phyloP scores from a whole-genome alignment of 2,797 vertebrate genomes.

The Gorsachius magnificus region DNA sequence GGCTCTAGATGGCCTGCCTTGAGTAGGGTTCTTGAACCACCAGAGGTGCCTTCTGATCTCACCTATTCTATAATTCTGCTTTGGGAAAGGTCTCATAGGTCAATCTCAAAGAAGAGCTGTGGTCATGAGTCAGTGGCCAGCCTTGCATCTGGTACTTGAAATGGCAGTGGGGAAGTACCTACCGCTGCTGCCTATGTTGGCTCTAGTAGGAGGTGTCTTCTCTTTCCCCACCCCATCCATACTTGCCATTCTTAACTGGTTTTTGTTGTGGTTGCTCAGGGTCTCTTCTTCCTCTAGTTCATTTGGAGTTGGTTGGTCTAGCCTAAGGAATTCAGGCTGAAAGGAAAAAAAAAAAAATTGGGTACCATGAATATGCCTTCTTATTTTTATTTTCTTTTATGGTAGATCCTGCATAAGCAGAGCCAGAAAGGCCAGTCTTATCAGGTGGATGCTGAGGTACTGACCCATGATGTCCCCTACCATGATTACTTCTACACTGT shows the following conservation, averaged over 20 bases:
- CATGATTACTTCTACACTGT: slow-evolving; percentile 97
- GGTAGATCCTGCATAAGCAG: slow-evolving; percentile 88
- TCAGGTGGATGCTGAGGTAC: slow-evolving; percentile 87
- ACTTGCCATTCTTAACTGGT: not conserved
- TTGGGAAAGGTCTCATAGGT: not conserved
- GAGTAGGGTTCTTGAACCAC: not conserved
- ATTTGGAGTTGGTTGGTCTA: not conserved
- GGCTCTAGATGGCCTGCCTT: not conserved
- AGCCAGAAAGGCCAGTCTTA: slow-evolving; percentile 89
- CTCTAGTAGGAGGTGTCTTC: not conserved
- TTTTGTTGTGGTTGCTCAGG: not conserved
- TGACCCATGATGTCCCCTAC: slow-evolving; percentile 94
- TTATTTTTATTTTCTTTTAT: not conserved
- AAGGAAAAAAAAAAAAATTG: not conserved
- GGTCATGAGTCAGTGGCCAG: not conserved
- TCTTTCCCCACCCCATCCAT: not conserved
- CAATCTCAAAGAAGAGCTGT: not conserved
- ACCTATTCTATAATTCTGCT: not conserved
- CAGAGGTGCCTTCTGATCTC: not conserved
- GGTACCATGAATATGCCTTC: not conserved
- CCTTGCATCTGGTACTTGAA: not conserved
- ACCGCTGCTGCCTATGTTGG: not conserved
- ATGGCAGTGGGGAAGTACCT: not conserved
- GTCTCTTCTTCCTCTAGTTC: not conserved
- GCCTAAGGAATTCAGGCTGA: not conserved